A percentile compares a stretch with the other conserved stretches of the same genome.
These are phyloP conservation scores for Hydriomena furcata DNA, from an alignment of 2,888 invertebrate species.

Conservation along the genomic window DNA sequence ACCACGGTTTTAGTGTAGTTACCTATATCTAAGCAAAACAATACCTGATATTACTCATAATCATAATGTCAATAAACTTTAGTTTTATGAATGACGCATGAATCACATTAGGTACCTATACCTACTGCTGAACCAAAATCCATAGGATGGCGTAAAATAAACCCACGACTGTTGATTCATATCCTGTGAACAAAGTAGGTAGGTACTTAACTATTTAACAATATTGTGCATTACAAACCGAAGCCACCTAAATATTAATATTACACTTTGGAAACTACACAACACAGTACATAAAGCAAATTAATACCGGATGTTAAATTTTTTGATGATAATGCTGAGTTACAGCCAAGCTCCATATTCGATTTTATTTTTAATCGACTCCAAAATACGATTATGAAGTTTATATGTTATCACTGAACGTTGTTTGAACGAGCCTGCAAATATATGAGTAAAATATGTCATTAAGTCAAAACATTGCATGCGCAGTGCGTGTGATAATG, in stretches of 20 bases:
- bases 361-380: too few species aligned
- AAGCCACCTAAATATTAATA: not conserved
- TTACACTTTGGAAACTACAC: not conserved
- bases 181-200: constrained; percentile 58
- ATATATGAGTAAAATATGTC: too few species aligned
- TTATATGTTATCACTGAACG: too few species aligned
- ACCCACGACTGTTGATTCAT: constrained; percentile 56
- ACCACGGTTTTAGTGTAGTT: too few species aligned
- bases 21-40: too few species aligned
- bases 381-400: too few species aligned
- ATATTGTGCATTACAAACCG: not conserved
- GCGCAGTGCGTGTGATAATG: constrained; percentile 25
- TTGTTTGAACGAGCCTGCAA: too few species aligned
- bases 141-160: constrained; percentile 59
- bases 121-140: constrained; percentile 40
- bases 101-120: constrained; percentile 38
- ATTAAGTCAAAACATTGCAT: not conserved
- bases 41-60: constrained; percentile 41
- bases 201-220: constrained; percentile 19
- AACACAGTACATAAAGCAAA: too few species aligned
- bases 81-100: constrained; percentile 41
- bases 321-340: too few species aligned
- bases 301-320: too few species aligned
- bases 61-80: constrained; percentile 45
- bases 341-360: too few species aligned